Percentiles rank a stretch among this genome's conserved stretches.
These are phyloP conservation scores for Danaus plexippus DNA, from an alignment of 1,140 invertebrate species.

Conservation along the genomic window DNA sequence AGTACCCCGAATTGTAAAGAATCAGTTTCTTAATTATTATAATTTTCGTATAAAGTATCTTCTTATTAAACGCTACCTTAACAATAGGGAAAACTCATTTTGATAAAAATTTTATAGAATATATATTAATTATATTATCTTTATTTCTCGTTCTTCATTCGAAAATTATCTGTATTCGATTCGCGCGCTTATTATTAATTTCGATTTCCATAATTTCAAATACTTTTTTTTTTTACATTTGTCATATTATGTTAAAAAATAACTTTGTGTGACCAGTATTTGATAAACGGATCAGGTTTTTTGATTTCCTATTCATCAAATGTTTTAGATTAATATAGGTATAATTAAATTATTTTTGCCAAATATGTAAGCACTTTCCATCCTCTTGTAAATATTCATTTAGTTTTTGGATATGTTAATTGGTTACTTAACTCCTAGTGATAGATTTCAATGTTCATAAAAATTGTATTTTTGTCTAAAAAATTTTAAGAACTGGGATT, in stretches of 20 bases:
- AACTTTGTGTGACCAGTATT: constrained; percentile 17
- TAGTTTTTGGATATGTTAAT: constrained; percentile 33
- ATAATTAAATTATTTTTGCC: constrained; percentile 64
- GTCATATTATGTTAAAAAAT: neutral
- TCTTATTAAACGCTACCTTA: too few species aligned
- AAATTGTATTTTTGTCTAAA: constrained; percentile 29
- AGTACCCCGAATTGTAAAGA: too few species aligned
- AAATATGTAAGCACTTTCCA: constrained; percentile 49
- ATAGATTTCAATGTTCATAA: constrained; percentile 41
- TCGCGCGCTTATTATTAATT: too few species aligned
- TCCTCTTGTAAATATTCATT: constrained; percentile 56
- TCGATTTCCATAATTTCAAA: neutral
- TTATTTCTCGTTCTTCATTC: too few species aligned
- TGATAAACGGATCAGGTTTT: constrained; percentile 7
- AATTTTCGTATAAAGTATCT: too few species aligned
- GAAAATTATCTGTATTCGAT: too few species aligned
- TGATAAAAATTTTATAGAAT: too few species aligned
- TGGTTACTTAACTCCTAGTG: constrained; percentile 38
- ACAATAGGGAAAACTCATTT: too few species aligned
- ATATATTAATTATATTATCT: too few species aligned
- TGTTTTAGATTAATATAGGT: constrained; percentile 40
- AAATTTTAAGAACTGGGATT: constrained; percentile 38
- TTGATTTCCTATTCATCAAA: constrained; percentile 24
- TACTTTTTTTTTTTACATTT: neutral
- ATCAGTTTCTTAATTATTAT: too few species aligned